Conservation (phyloP, 2,797 vertebrate species). For the Strix occidentalis region DNA sequence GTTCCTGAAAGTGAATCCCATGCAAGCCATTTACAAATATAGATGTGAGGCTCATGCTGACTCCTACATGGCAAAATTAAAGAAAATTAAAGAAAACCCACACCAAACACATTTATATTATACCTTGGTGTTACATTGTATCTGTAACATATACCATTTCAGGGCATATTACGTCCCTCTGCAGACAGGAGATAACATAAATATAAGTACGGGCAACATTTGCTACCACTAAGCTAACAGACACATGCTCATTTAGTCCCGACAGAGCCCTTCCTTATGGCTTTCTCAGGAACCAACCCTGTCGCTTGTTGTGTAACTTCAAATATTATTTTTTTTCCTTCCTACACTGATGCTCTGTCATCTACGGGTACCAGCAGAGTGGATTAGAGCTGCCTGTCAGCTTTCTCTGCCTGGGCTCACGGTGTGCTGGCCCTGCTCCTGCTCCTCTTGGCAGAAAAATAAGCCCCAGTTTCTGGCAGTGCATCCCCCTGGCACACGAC, state of each 20-base stretch:
- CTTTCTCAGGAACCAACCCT: neutral
- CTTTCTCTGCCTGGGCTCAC: neutral
- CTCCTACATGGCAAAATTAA: neutral
- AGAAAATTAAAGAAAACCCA: neutral
- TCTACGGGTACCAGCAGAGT: conserved; percentile 24
- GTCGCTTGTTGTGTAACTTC: neutral
- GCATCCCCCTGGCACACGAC: conserved; percentile 2
- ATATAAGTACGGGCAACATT: neutral
- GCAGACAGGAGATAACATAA: neutral
- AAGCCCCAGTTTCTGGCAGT: neutral
- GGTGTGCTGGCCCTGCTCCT: neutral
- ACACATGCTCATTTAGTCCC: neutral
- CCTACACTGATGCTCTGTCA: neutral
- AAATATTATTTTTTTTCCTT: neutral
- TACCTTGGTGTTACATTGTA: rapidly evolving
- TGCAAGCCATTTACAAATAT: neutral
- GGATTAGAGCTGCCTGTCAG: conserved; percentile 68
- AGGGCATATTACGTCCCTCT: neutral
- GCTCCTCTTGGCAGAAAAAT: conserved; percentile 29
- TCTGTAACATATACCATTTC: neutral
- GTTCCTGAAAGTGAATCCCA: neutral
- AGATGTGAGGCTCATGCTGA: neutral
- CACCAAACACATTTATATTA: rapidly evolving
- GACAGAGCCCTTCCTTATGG: rapidly evolving
- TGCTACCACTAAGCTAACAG: neutral